A percentile compares a stretch with the other conserved stretches of the same genome.
These are phyloP conservation scores for Cephonodes hylas DNA, from an alignment of 2,888 invertebrate genomes.

Conservation along the genomic window DNA sequence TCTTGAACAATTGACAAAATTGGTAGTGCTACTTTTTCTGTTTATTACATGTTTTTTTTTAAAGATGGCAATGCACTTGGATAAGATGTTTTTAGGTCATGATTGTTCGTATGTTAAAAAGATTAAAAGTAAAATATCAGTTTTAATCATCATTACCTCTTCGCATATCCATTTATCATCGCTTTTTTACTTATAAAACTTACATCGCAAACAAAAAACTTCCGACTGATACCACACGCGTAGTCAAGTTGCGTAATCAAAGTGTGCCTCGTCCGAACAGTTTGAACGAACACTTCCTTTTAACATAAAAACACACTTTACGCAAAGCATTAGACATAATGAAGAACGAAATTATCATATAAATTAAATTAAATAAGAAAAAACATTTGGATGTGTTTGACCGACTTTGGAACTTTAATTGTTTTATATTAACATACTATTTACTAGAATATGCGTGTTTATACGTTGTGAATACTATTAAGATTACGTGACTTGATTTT, in stretches of 20 bases:
- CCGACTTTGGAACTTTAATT: slow-evolving; percentile 32
- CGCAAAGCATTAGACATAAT: neutral
- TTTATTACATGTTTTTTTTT: too few relatives aligned
- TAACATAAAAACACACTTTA: slow-evolving; percentile 18
- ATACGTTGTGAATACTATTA: neutral
- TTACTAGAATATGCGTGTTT: neutral
- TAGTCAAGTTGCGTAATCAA: neutral
- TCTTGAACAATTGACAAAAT: too few relatives aligned
- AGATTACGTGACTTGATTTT: neutral
- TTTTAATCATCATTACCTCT: neutral
- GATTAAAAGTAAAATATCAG: neutral
- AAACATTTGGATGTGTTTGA: slow-evolving; percentile 23
- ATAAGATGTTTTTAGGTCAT: too few relatives aligned
- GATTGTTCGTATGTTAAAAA: too few relatives aligned
- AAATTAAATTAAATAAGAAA: slow-evolving; percentile 28
- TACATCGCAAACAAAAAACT: neutral
- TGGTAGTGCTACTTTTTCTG: too few relatives aligned
- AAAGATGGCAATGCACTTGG: too few relatives aligned
- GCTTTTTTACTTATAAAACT: neutral
- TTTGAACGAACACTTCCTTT: slow-evolving; percentile 22
- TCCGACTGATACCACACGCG: neutral
- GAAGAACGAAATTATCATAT: slow-evolving; percentile 29
- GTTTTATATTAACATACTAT: slow-evolving; percentile 22
- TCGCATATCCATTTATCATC: neutral
- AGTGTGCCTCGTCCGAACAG: slow-evolving; percentile 8